Evolutionary conservation across 1,140 invertebrate genomes (phyloP).

Genomic region (Platyscapa corneri): DNA sequence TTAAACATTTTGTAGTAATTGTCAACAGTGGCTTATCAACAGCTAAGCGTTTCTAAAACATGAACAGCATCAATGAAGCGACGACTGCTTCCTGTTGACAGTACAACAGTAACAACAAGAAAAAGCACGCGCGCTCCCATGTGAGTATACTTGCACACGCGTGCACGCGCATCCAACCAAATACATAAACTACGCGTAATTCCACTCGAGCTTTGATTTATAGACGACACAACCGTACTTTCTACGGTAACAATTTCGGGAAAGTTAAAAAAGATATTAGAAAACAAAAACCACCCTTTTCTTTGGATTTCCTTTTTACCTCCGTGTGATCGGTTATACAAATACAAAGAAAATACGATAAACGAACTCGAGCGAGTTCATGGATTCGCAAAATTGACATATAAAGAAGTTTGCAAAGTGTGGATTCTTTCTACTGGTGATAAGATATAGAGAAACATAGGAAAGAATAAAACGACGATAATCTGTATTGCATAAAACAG

Average conservation of each 20-base stretch:
- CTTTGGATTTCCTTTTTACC: background rate
- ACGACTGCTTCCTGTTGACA: conserved; percentile 35
- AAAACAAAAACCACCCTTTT: conserved; percentile 39
- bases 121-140: background rate
- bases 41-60: conserved; percentile 54
- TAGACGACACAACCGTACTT: background rate
- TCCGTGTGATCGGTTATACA: background rate
- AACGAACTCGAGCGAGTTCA: conserved; percentile 8
- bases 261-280: conserved; percentile 22
- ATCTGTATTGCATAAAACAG: conserved; percentile 33
- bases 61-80: conserved; percentile 35
- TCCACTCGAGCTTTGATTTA: background rate
- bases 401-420: no score
- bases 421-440: no score
- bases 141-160: background rate
- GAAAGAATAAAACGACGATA: background rate
- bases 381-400: conserved; percentile 23
- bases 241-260: background rate
- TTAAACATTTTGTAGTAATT: conserved; percentile 75
- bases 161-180: background rate
- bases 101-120: background rate
- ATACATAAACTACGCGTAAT: background rate
- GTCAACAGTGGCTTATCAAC: conserved; percentile 55
- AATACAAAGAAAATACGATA: background rate
- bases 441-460: background rate